Conservation (phyloP, 2,888 invertebrate species). For the Idaea aversata region DNA sequence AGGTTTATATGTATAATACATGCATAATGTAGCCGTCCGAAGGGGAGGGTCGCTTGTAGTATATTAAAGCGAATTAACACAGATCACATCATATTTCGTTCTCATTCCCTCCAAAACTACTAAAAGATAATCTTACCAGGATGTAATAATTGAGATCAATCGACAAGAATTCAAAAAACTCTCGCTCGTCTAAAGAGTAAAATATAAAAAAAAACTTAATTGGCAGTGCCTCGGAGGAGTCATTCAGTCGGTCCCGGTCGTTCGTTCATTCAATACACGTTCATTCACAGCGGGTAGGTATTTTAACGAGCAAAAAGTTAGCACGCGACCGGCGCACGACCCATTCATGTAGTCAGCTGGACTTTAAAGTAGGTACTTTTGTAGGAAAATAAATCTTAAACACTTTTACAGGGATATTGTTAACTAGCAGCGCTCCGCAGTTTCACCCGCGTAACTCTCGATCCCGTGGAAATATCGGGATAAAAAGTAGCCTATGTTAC, state of each 20-base stretch:
- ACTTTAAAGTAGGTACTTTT: not conserved
- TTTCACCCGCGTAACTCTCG: too few relatives aligned
- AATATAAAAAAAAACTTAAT: not conserved
- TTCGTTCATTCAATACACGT: constrained; percentile 45
- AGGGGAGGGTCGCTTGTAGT: too few relatives aligned
- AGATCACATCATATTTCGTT: too few relatives aligned
- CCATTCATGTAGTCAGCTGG: not conserved
- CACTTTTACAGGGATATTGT: too few relatives aligned
- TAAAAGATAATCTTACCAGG: not conserved
- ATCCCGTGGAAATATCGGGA: too few relatives aligned
- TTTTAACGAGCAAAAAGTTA: constrained; percentile 65
- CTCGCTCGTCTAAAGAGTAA: not conserved
- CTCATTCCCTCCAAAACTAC: not conserved
- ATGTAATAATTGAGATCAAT: not conserved
- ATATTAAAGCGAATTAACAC: too few relatives aligned
- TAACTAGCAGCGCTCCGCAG: too few relatives aligned
- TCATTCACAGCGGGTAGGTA: constrained; percentile 51
- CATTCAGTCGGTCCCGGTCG: constrained; percentile 33
- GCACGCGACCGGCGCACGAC: constrained; percentile 43
- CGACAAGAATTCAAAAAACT: not conserved
- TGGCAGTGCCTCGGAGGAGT: constrained; percentile 30
- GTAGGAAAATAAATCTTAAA: not conserved
- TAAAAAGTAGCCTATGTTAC: too few relatives aligned
- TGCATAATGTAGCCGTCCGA: too few relatives aligned
- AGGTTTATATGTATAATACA: too few relatives aligned